Evolutionary conservation across 2,797 vertebrate species (phyloP), one percentile per base, ranked within the genome.

Genomic region (Apogon talboti): DNA sequence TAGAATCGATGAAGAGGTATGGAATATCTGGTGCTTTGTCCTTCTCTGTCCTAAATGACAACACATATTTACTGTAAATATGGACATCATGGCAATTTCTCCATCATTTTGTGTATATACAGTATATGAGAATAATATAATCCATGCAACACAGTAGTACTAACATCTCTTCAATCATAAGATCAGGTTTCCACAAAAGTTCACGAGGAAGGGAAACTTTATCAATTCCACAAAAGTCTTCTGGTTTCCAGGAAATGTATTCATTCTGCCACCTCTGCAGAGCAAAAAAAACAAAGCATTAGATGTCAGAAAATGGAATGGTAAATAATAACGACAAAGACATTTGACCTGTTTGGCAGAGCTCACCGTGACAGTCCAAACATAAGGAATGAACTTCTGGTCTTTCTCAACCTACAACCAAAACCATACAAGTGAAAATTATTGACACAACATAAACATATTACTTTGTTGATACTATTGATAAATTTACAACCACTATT

Each of bases 181-280:
- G 28, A 77, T 92, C 90, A 8, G 79, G 88, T 8, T 77, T 71
- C 91, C 90, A 92, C 48, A 92, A n/a, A 38, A 62, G 3, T 0
- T 86, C 76, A 42, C 7, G 16, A 8, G 86, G 90, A 81, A 92
- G 16, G 50, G 85, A 85, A 45, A 92, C 1, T 6, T 71, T 76
- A 7, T 65, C 13, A 38, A 88, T 92, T 7, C 79, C 88, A 81
- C 90, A 92, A 51, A 87, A 92, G 8, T 83, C 12, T 12, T 67
- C 21, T n/a, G 86, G 82, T 44, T 92, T 76, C 91, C 91, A 92
- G 47, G 74, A 85, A 43, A 92, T 90, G 45, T 72, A 76, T 5
- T 92, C 86, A 16, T 90, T 91, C 2, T 66, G 14, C 89, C 91
- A 92, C 4, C 37, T 61, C 91, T 92, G 1, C n/a, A 60, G 12